These are phyloP conservation scores for Microplitis manilae DNA, from an alignment of 2,888 invertebrate species.

Conservation along the genomic window DNA sequence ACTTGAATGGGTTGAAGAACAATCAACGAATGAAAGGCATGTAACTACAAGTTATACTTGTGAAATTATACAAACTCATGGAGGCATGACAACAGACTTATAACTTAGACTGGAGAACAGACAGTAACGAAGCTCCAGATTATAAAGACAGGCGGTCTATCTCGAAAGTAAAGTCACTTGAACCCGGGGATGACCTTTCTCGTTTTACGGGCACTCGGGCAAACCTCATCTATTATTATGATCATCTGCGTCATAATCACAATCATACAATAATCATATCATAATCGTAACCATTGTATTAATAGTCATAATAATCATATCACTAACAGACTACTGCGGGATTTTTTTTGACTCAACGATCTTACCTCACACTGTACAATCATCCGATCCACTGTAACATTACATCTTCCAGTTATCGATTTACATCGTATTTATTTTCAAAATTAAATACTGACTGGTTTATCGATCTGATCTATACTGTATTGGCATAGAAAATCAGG, in stretches of 20 bases:
- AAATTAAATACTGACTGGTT: neutral
- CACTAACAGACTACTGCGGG: neutral
- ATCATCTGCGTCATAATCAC: slow-evolving; percentile 9
- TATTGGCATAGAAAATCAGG: neutral
- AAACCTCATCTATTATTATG: slow-evolving; percentile 42
- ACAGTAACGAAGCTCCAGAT: slow-evolving; percentile 33
- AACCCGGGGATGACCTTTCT: slow-evolving; percentile 64
- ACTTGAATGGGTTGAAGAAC: neutral
- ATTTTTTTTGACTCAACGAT: neutral
- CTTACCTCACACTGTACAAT: neutral
- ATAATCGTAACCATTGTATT: neutral
- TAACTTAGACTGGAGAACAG: neutral
- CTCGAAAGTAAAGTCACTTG: slow-evolving; percentile 50
- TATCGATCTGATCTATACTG: neutral
- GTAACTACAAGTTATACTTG: neutral
- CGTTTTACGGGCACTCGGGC: slow-evolving; percentile 56
- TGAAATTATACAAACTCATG: slow-evolving; percentile 12
- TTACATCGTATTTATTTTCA: neutral
- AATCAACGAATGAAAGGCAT: neutral
- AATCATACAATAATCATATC: slow-evolving; percentile 6
- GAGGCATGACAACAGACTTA: neutral
- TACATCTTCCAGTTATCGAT: neutral
- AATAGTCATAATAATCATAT: neutral
- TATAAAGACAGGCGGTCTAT: slow-evolving; percentile 19
- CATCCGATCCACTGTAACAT: neutral